phyloP scores from a whole-genome alignment of 2,797 vertebrate genomes.

The Hapalemur alaotrensis region DNA sequence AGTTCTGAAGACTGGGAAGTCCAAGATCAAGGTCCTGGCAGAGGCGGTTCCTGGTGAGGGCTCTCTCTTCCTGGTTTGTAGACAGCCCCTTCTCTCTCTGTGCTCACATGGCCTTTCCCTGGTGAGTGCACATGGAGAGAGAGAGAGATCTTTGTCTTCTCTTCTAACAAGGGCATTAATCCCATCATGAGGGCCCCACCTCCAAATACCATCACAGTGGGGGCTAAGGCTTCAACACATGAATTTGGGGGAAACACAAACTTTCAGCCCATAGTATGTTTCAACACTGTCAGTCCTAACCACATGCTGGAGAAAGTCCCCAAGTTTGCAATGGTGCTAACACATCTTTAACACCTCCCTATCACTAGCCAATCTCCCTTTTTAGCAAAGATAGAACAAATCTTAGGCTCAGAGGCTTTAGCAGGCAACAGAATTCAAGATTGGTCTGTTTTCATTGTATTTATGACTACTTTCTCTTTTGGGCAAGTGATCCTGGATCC shows the following conservation, averaged over 20 bases:
- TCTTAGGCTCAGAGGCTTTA: background rate
- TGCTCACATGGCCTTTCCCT: background rate
- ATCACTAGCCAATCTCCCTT: background rate
- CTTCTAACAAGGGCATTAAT: background rate
- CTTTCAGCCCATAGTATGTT: background rate
- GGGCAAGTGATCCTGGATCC: background rate
- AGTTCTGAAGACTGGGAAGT: background rate
- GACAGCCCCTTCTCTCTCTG: background rate
- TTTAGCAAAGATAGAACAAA: background rate
- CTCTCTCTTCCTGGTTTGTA: background rate
- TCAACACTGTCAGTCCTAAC: background rate
- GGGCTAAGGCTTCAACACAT: background rate
- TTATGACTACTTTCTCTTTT: background rate
- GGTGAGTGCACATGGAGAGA: background rate
- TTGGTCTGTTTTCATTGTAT: background rate
- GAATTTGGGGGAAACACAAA: background rate
- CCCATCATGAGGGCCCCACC: background rate
- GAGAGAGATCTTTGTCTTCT: background rate
- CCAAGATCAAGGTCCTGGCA: background rate
- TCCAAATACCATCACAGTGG: background rate
- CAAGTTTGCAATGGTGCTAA: fast-evolving
- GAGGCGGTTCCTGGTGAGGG: background rate
- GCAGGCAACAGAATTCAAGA: background rate
- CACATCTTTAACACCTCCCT: background rate
- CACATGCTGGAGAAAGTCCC: background rate